Base-by-base conservation (phyloP, 37 sponge, comb jelly and placozoan genomes). In the Bolinopsis microptera region DNA sequence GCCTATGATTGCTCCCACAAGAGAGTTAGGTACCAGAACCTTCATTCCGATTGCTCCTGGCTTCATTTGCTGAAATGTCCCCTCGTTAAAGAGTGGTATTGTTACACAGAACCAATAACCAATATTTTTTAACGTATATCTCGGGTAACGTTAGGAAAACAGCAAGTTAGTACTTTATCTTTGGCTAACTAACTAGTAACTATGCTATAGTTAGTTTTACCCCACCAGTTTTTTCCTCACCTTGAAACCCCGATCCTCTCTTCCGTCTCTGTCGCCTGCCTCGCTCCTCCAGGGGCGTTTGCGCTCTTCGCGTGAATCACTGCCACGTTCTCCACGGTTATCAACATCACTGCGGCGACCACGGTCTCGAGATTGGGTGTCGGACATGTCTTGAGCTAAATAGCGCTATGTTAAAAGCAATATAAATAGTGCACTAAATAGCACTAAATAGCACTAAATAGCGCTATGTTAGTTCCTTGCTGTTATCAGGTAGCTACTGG, bases 341-440 rank as follows among this genome's bases (percentile, higher is more conserved):
- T 32, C 33, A 32, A 13, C 32, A 36, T 77, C 80, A 77, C 35
- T 77, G 1, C 33, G 34, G 37, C 80, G 27, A 32, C 32, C 33
- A 28, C 80, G 80, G 36, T 32, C 32, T 77, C 80, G 80, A 32
- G 33, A 32, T 70, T 70, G 74, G 18, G 8, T 9, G 35, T 77
- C 80, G 80, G 80, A 77, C 80, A 77, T 77, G 80, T 77, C 80
- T 77, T 77, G 33, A 22, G 80, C 80, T 77, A 28, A 77, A 36
- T 31, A 77, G 33, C 9, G 35, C 21, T 35, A 77, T 31, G 35
- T 77, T 32, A 77, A n/a, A n/a, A n/a, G n/a, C n/a, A n/a, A n/a
- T n/a, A n/a, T n/a, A n/a, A n/a, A n/a, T n/a, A n/a, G n/a, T n/a
- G n/a, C n/a, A n/a, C n/a, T n/a, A n/a, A n/a, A n/a, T n/a, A n/a